These are phyloP conservation scores for Drepana falcataria DNA, from an alignment of 2,888 invertebrate species.

Conservation along the genomic window DNA sequence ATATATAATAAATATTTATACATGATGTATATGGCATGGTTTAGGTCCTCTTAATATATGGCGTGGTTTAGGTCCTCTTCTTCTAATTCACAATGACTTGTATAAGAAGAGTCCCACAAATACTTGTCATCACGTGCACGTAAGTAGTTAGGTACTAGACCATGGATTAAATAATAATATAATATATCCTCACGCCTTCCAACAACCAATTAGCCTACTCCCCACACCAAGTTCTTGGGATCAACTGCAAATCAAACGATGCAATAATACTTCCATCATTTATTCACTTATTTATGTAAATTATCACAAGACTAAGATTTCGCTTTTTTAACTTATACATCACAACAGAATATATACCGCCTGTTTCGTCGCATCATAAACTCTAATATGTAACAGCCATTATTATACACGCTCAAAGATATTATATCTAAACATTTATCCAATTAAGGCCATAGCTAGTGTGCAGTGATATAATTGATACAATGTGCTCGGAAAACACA, in stretches of 20 bases:
- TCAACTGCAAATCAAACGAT: constrained; percentile 29
- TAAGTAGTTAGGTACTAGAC: too few species aligned
- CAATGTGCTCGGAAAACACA: constrained; percentile 34
- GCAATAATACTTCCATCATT: constrained; percentile 68
- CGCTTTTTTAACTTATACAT: constrained; percentile 74
- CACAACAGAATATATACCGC: constrained; percentile 67
- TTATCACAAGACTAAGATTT: constrained; percentile 77
- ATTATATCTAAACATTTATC: constrained; percentile 44
- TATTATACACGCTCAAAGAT: constrained; percentile 50
- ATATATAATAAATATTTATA: too few species aligned
- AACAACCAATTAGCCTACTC: too few species aligned
- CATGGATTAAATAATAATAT: too few species aligned
- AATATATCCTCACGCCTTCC: too few species aligned
- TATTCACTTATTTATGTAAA: constrained; percentile 76
- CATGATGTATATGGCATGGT: too few species aligned
- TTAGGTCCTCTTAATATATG: too few species aligned
- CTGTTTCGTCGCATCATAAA: constrained; percentile 49
- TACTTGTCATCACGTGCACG: too few species aligned
- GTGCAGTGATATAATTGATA: constrained; percentile 33
- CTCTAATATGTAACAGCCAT: constrained; percentile 66
- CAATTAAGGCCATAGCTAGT: constrained; percentile 66
- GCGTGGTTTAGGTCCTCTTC: too few species aligned
- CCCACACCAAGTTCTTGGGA: neutral
- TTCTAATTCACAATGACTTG: too few species aligned
- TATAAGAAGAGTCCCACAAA: too few species aligned